Percentiles rank a stretch among this genome's conserved stretches.
phyloP scores from a whole-genome alignment of 2,888 invertebrate species.

The Drosophila longiperda region DNA sequence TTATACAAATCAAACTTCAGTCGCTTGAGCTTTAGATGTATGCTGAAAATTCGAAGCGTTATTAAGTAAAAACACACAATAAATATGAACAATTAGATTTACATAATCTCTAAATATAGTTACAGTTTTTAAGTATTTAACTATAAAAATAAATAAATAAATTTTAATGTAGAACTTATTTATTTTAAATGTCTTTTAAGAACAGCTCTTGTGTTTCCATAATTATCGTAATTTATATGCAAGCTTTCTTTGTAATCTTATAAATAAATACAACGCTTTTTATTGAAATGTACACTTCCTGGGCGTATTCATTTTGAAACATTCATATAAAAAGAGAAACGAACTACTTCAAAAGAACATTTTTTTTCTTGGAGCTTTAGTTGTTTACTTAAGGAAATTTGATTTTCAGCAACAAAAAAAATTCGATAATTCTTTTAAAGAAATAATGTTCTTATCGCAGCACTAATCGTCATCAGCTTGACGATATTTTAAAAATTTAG shows the following conservation, averaged over 20 bases:
- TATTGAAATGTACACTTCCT: conserved; percentile 69
- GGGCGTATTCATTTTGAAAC: conserved; percentile 6
- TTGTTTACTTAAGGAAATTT: neutral
- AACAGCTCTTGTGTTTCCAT: conserved; percentile 82
- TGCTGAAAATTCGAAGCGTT: conserved; percentile 51
- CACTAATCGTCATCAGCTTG: neutral
- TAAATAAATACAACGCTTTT: conserved; percentile 79
- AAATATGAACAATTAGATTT: conserved; percentile 79
- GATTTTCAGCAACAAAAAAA: neutral
- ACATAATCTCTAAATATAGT: conserved; percentile 80
- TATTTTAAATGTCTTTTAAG: conserved; percentile 79
- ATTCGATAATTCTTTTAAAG: neutral
- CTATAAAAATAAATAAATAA: conserved; percentile 81
- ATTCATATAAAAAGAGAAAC: neutral
- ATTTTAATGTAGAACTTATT: conserved; percentile 80
- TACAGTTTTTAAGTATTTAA: conserved; percentile 80
- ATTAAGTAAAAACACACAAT: conserved; percentile 47
- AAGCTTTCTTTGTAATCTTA: conserved; percentile 79
- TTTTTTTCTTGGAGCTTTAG: neutral
- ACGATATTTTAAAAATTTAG: neutral
- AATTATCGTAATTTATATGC: conserved; percentile 80
- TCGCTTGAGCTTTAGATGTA: conserved; percentile 83
- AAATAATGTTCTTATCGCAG: neutral
- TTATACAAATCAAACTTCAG: conserved; percentile 63
- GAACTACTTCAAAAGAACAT: neutral